A percentile compares a stretch with the other conserved stretches of the same genome.
Conservation (phyloP, 2,797 vertebrate species). For the Simalia tracyae region DNA sequence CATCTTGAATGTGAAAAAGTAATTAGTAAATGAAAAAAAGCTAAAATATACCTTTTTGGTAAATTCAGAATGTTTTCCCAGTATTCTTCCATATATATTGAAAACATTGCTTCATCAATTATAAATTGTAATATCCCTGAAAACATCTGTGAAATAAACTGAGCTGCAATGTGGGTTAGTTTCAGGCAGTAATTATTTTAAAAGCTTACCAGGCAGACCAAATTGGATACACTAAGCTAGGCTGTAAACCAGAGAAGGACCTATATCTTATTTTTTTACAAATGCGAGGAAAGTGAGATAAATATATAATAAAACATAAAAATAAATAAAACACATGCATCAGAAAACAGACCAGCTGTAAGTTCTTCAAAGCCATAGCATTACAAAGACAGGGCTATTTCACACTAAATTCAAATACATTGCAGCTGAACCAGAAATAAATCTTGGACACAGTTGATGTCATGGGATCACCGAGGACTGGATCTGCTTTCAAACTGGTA, state of each 20-base stretch:
- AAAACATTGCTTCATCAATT: not conserved
- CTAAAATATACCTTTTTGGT: not conserved
- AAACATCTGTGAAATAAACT: not conserved
- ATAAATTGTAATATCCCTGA: not conserved
- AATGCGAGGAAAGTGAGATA: not conserved
- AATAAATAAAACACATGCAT: not conserved
- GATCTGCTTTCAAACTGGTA: not conserved
- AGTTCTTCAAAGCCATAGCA: not conserved
- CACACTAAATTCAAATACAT: not conserved
- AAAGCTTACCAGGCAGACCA: not conserved
- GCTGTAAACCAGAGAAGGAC: not conserved
- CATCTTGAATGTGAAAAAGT: not conserved
- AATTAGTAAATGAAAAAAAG: not conserved
- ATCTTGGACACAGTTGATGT: not conserved
- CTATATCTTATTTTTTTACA: not conserved
- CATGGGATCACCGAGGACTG: not conserved
- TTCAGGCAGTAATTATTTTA: not conserved
- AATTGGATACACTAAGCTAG: not conserved
- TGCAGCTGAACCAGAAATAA: not conserved
- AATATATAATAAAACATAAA: slow-evolving; percentile 4
- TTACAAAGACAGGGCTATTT: not conserved
- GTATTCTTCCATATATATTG: not conserved
- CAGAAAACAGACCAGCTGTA: not conserved
- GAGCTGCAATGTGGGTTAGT: not conserved
- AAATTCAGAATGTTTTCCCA: not conserved